These are phyloP conservation scores for Bombus huntii DNA, from an alignment of 1,140 invertebrate genomes.

Conservation along the genomic window DNA sequence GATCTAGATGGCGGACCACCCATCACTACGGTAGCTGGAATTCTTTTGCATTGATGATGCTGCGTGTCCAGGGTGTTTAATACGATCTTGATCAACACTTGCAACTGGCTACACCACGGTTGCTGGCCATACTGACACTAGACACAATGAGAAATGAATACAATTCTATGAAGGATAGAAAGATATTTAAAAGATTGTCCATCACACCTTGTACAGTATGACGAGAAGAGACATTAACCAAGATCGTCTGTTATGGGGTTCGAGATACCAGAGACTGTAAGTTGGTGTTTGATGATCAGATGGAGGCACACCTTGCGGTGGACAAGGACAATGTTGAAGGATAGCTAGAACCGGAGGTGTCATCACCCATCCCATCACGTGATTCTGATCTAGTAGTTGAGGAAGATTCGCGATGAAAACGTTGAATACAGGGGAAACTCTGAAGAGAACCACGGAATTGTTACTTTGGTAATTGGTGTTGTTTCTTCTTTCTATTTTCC, in stretches of 20 bases:
- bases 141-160: constrained; percentile 61
- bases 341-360: constrained; percentile 93
- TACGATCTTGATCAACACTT: constrained; percentile 94
- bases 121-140: constrained; percentile 96
- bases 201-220: constrained; percentile 95
- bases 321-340: constrained; percentile 94
- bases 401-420: constrained; percentile 96
- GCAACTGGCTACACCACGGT: constrained; percentile 90
- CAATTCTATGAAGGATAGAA: not conserved
- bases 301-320: constrained; percentile 79
- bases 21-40: constrained; percentile 90
- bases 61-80: constrained; percentile 96
- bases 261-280: constrained; percentile 94
- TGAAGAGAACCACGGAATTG: constrained; percentile 74
- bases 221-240: constrained; percentile 98
- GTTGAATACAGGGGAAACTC: constrained; percentile 96
- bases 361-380: constrained; percentile 93
- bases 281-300: constrained; percentile 84
- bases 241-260: constrained; percentile 91
- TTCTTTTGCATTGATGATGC: constrained; percentile 92
- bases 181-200: not conserved
- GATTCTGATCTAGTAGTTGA: constrained; percentile 97
- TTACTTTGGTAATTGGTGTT: not conserved
- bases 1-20: constrained; percentile 86
- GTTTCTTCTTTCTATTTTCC: too few species aligned